Evolutionary conservation across 1,140 invertebrate species (phyloP).

Genomic region (Nixonia krombeini): DNA sequence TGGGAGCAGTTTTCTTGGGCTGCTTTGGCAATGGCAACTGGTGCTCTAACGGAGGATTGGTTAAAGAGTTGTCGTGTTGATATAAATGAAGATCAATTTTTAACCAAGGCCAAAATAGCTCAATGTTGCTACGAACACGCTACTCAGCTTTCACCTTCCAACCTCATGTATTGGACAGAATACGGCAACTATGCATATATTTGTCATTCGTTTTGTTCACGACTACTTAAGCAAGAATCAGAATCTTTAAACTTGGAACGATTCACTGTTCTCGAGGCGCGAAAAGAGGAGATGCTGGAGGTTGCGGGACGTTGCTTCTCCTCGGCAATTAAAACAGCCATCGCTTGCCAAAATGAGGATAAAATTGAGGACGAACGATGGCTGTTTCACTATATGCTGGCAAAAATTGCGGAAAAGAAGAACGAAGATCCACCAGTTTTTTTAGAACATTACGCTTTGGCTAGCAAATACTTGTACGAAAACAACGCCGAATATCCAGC

Average conservation of each 20-base stretch:
- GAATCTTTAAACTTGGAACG: slow-evolving; percentile 84
- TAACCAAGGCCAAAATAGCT: slow-evolving; percentile 80
- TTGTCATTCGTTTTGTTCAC: slow-evolving; percentile 88
- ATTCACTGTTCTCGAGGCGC: slow-evolving; percentile 81
- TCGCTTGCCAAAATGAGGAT: slow-evolving; percentile 56
- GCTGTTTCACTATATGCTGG: slow-evolving; percentile 93
- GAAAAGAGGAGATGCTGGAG: slow-evolving; percentile 84
- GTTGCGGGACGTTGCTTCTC: slow-evolving; percentile 84
- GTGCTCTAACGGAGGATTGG: slow-evolving; percentile 84
- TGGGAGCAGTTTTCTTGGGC: slow-evolving; percentile 92
- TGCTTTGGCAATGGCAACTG: slow-evolving; percentile 86
- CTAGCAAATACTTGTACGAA: slow-evolving; percentile 81
- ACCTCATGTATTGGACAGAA: slow-evolving; percentile 88
- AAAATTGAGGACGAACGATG: slow-evolving; percentile 83
- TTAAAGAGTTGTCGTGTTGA: slow-evolving; percentile 81
- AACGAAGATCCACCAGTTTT: slow-evolving; percentile 81
- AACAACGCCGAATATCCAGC: slow-evolving; percentile 88
- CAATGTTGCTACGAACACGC: slow-evolving; percentile 85
- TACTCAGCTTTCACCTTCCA: slow-evolving; percentile 79
- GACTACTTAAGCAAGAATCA: slow-evolving; percentile 84
- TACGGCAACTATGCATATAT: slow-evolving; percentile 90
- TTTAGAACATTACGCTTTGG: slow-evolving; percentile 82
- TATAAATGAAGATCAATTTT: slow-evolving; percentile 79
- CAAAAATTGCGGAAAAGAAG: slow-evolving; percentile 90
- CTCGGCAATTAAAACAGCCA: slow-evolving; percentile 76